These are phyloP conservation scores for Mythimna ferrago DNA, from an alignment of 2,888 invertebrate species.

Conservation along the genomic window DNA sequence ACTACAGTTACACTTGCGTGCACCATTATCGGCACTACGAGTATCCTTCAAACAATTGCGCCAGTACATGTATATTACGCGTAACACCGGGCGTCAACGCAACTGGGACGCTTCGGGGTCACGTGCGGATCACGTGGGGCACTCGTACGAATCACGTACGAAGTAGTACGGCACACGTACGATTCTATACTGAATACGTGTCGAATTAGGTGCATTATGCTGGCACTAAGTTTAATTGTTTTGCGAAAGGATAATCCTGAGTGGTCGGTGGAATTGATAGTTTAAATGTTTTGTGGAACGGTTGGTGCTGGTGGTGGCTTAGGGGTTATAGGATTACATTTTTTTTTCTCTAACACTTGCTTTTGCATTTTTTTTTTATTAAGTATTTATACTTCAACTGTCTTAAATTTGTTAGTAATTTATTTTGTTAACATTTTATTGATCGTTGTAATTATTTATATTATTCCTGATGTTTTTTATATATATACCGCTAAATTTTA, in stretches of 20 bases:
- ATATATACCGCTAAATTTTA: no score
- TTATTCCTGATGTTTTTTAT: no score
- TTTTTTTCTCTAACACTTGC: neutral
- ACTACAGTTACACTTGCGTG: slow-evolving; percentile 3
- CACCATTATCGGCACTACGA: slow-evolving; percentile 11
- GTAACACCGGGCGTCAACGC: slow-evolving; percentile 30
- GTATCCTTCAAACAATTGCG: slow-evolving; percentile 15
- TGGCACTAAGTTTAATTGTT: slow-evolving; percentile 50
- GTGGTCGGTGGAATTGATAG: slow-evolving; percentile 5
- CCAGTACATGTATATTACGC: slow-evolving; percentile 37
- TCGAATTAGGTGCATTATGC: slow-evolving; percentile 56
- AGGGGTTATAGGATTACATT: neutral
- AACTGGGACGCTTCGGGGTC: slow-evolving; percentile 44
- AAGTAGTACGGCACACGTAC: slow-evolving; percentile 45
- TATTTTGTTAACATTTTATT: no score
- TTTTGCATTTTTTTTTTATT: no score
- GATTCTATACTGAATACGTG: slow-evolving; percentile 51
- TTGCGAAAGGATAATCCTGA: slow-evolving; percentile 39
- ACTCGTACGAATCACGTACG: slow-evolving; percentile 42
- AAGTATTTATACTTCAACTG: no score
- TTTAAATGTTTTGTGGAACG: slow-evolving; percentile 20
- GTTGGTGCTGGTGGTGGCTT: neutral
- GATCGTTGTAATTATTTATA: no score
- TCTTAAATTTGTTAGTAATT: no score
- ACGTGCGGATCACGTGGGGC: slow-evolving; percentile 37